These are phyloP conservation scores for roundworm (Caenorhabditis elegans) DNA, from an alignment of 1,140 invertebrate species.

Conservation along the genomic window DNA sequence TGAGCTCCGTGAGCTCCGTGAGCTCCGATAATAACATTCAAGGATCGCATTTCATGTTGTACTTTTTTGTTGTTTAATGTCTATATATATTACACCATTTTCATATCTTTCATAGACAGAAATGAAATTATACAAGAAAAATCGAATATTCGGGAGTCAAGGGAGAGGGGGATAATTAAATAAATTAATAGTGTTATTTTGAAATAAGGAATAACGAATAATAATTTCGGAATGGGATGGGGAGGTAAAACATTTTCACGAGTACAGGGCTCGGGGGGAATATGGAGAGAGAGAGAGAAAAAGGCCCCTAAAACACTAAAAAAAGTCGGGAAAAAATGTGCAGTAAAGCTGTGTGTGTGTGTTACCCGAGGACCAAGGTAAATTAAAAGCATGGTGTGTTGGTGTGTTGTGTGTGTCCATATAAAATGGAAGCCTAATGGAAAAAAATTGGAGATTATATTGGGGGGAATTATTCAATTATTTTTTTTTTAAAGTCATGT, in stretches of 20 bases:
- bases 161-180: background rate
- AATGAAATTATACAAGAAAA: background rate
- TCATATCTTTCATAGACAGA: no score
- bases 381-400: no score
- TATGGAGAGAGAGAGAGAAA: background rate
- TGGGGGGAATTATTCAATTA: no score
- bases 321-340: background rate
- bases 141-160: background rate
- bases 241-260: background rate
- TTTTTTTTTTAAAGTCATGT: no score
- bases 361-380: background rate
- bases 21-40: no score
- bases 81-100: background rate
- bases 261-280: background rate
- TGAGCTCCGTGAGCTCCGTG: no score
- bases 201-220: no score
- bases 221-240: background rate
- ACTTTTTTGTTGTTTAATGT: background rate
- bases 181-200: background rate
- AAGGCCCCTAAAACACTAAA: background rate
- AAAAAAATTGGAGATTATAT: no score
- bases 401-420: no score
- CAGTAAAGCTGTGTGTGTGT: slow-evolving; percentile 18
- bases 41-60: background rate
- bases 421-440: background rate